Evolutionary conservation across 1,140 invertebrate genomes (phyloP), one percentile per base, ranked within the genome.

Genomic region (Arctopsyche grandis): DNA sequence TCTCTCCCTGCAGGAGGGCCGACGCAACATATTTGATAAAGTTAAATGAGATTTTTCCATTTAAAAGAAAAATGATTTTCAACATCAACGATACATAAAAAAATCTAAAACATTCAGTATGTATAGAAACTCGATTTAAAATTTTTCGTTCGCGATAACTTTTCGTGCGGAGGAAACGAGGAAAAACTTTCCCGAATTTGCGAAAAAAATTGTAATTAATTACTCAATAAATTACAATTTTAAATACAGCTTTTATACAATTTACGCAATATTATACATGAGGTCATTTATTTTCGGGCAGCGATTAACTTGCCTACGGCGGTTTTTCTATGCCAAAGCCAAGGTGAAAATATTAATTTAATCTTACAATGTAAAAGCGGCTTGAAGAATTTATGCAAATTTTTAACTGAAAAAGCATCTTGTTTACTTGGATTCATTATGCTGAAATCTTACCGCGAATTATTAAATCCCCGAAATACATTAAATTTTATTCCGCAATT

Each of bases 321-420:
- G 48, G 48, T 16, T 52, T 52, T 52, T 52, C 12, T 10, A 16
- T 52, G 48, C 4, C 16, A 12, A 52, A 52, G 10, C 48, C 48
- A 26, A 66, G 63, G 63, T 66, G 63, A 66, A 66, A 66, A 66
- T 66, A 66, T 26, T 66, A 66, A 66, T 66, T 66, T 66, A 66
- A 66, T 66, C 63, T 66, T 9, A 10, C 63, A 9, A 66, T 66
- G 63, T 24, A 14, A 26, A 66, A 66, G 21, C 24, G 58, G 16
- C 58, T 19, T 16, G 58, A 19, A 19, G 24, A 66, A 66, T 66
- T 66, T 66, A 66, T 66, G 63, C 63, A 66, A 66, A 66, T 66
- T 26, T 66, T 66, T 9, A 0, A 22, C 21, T n/a, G 63, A 66
- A 66, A 66, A 66, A 66, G 63, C 63, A 66, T 66, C 63, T 66